Evolutionary conservation across 1,140 invertebrate genomes (phyloP).

Genomic region (Stegodyphus dumicola): DNA sequence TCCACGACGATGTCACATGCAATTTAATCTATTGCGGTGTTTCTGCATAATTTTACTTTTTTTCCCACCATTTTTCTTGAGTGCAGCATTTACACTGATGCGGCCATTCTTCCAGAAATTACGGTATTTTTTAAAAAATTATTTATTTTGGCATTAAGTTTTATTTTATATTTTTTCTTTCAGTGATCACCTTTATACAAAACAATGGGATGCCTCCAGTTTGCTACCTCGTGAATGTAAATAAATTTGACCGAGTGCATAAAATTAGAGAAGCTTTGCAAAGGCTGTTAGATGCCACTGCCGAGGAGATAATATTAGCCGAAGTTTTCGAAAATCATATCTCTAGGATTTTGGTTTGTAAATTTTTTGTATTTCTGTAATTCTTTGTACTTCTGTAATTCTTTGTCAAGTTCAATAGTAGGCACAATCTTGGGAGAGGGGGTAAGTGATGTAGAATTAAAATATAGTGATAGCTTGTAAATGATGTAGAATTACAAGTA

Average conservation of each 20-base stretch:
- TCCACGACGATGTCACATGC: no score
- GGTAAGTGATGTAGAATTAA: no score
- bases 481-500: no score
- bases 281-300: slow-evolving; percentile 65
- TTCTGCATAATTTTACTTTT: no score
- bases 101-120: no score
- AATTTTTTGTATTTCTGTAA: slow-evolving; percentile 12
- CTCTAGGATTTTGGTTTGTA: slow-evolving; percentile 73
- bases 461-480: no score
- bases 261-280: slow-evolving; percentile 74
- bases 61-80: no score
- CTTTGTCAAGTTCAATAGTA: background rate
- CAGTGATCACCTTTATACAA: slow-evolving; percentile 75
- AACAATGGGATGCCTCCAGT: slow-evolving; percentile 69
- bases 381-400: background rate
- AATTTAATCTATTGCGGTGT: no score
- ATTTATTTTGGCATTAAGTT: no score
- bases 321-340: slow-evolving; percentile 78
- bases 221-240: slow-evolving; percentile 74
- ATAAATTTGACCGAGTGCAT: slow-evolving; percentile 74
- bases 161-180: slow-evolving; percentile 49
- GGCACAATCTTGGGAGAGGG: no score
- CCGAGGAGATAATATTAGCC: slow-evolving; percentile 73
- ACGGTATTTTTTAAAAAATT: no score
- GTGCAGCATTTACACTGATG: no score